Evolutionary conservation across 64 coral and sea anemone genomes (phyloP), one percentile per base, ranked within the genome.

Genomic region (Anthopleura sola): DNA sequence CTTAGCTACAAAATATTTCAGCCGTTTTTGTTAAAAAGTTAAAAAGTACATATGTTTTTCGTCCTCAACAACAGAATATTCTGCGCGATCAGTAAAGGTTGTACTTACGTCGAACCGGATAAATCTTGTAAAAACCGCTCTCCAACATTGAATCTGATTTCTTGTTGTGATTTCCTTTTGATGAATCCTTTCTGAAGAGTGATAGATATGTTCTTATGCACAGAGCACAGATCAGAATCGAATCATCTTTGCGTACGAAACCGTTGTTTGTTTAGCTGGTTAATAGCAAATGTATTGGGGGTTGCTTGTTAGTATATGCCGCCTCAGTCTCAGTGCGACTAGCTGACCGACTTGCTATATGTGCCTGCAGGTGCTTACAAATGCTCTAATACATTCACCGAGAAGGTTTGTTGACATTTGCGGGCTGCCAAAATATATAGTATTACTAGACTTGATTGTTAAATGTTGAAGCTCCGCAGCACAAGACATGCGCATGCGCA

Each of bases 101-200:
- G 12, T 82, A 88, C 87, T 88, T 69, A 88, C 87, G 66, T 56
- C 32, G 47, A 68, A 0, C 49, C 36, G 6, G 82, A 78, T 78
- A 85, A 34, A 78, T 51, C 69, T 85, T 90, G n/a, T 49, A 66
- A 64, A 85, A 76, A 60, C 85, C 88, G 51, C 88, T 90, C 21
- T 90, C 88, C 82, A 90, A 48, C 88, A 71, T 71, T 32, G 66
- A 71, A n/a, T 62, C 58, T 11, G 23, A 62, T 62, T 62, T 62
- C 21, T 62, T 62, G 58, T 21, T 26, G 20, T 9, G 24, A 44
- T 44, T 44, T 44, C 40, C 9, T 44, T 3, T 8, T 53, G 50
- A 53, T 17, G 50, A 53, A 53, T 53, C 6, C 50, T 53, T 53
- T 53, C 16, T 11, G 55, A 56, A 56, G 54, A 56, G 3, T 56